phyloP scores from a whole-genome alignment of 2,888 invertebrate species.

The Prionchulus punctatus region DNA sequence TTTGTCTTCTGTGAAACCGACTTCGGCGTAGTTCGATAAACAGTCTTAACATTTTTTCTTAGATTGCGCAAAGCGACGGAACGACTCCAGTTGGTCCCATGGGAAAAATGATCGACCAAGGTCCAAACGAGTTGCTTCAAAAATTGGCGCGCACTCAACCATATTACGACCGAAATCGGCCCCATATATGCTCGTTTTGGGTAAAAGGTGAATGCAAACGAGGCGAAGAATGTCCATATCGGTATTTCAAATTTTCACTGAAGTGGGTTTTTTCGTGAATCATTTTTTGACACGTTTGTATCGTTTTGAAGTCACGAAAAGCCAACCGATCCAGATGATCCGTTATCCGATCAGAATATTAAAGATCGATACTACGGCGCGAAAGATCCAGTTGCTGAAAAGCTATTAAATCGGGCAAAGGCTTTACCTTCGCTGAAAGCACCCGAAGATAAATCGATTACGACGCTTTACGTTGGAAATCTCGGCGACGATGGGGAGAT shows the following conservation, averaged over 20 bases:
- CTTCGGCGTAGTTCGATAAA: background rate
- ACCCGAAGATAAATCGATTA: constrained; percentile 86
- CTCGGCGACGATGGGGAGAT: constrained; percentile 56
- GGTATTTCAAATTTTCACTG: constrained; percentile 23
- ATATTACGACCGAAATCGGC: constrained; percentile 81
- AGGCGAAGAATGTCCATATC: constrained; percentile 88
- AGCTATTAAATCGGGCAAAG: constrained; percentile 68
- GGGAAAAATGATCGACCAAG: constrained; percentile 45
- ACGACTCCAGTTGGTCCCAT: constrained; percentile 37
- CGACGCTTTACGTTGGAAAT: constrained; percentile 92
- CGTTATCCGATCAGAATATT: constrained; percentile 84
- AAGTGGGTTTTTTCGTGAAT: too few relatives aligned
- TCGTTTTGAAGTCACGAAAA: constrained; percentile 68
- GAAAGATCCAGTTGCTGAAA: constrained; percentile 89
- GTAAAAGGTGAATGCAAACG: constrained; percentile 92
- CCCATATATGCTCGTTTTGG: constrained; percentile 93
- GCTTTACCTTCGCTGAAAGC: constrained; percentile 85
- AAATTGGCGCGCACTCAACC: constrained; percentile 78
- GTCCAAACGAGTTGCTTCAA: constrained; percentile 55
- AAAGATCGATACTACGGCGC: constrained; percentile 81
- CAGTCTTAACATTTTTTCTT: background rate
- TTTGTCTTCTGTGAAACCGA: too few relatives aligned
- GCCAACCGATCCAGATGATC: constrained; percentile 91
- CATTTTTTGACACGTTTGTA: too few relatives aligned
- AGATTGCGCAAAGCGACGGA: constrained; percentile 37